Evolutionary conservation across 2,797 vertebrate genomes (phyloP), one percentile per base, ranked within the genome.

Genomic region (Erethizon dorsatum): DNA sequence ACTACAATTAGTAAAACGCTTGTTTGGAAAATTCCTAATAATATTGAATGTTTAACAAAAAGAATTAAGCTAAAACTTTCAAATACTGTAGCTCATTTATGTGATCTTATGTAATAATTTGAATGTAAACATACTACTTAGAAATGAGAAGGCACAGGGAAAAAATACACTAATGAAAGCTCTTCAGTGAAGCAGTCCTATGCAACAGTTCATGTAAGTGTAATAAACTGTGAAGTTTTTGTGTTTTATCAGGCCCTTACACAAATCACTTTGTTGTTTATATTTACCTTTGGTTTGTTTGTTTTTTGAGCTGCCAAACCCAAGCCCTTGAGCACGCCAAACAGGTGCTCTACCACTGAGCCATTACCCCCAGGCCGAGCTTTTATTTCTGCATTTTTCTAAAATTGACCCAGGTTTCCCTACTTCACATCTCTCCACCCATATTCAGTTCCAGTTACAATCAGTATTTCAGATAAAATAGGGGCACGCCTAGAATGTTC

Each of bases 391-490:
- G 37, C 83, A 15, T 82, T 80, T 82, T 88, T 75, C 37, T 85
- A 85, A 41, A 87, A 92, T 61, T 67, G 50, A 67, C 24, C 2
- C 13, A 63, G 73, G 31, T 85, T 89, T 22, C 2, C 69, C 50
- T 86, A 26, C 20, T 31, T 82, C 24, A 79, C 13, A 9, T 84
- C 14, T 88, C 9, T 33, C 41, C n/a, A 14, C 57, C 45, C 22
- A 47, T 69, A 57, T 37, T 54, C 41, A 90, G 54, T 83, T 79
- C 26, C 3, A 28, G 15, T 96, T 91, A 41, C 45, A 83, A 78
- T 61, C n/a, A 33, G 14, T 96, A 47, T 79, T 95, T 91, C 37
- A 88, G 5, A 59, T 95, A 71, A 80, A 95, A 57, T 33, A 83
- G 41, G 47, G 78, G 22, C 37, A 79, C 20, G 33, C 22, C 13